These are phyloP conservation scores for Pachymerium ferrugineum DNA, from an alignment of 2,888 invertebrate species.

Conservation along the genomic window DNA sequence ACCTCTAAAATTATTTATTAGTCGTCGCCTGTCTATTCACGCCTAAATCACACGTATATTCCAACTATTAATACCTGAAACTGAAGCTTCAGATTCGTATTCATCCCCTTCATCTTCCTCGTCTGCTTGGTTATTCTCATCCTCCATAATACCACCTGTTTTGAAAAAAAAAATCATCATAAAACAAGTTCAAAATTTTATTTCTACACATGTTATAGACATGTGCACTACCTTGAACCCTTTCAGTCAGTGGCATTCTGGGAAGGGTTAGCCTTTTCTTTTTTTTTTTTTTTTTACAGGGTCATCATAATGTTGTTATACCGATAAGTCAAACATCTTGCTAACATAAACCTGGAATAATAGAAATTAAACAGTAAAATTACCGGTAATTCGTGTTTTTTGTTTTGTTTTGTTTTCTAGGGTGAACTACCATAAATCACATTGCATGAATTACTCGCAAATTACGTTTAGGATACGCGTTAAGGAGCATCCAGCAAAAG, in stretches of 20 bases:
- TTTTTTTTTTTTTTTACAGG: background rate
- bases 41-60: background rate
- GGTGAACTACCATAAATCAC: no score
- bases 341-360: background rate
- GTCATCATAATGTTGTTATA: no score
- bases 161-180: background rate
- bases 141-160: background rate
- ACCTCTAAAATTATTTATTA: no score
- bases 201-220: background rate
- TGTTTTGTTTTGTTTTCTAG: no score
- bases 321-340: background rate
- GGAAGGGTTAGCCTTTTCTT: background rate
- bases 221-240: background rate
- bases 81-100: background rate
- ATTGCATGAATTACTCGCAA: no score
- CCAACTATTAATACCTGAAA: background rate
- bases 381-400: no score
- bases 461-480: no score
- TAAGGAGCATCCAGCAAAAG: no score
- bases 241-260: slow-evolving; percentile 14
- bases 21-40: no score
- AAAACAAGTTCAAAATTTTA: background rate
- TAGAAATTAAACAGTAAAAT: background rate
- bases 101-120: background rate
- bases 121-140: background rate